Base-by-base conservation (phyloP, 2,888 invertebrate genomes). In the Amphipoea oculea region DNA sequence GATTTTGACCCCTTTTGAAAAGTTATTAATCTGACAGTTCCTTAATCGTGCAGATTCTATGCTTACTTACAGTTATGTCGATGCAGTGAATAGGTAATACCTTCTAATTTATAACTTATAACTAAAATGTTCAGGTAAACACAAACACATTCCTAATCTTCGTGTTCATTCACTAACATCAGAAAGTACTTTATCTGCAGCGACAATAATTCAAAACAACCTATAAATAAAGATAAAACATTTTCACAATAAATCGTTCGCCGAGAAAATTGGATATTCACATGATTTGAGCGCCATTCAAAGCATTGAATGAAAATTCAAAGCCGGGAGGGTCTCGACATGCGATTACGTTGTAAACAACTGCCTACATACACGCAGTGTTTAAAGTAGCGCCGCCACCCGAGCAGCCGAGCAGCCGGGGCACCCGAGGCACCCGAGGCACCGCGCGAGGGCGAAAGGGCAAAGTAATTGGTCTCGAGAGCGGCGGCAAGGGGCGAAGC, bases 341-440 rank as follows among this genome's bases (percentile, higher is more conserved):
- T 87, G 88, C 90, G 94, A 96, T 95, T 93, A 94, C 92, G 92
- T 93, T 96, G 96, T 96, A 95, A 96, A 96, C 96, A 95, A 94
- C 89, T 93, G 90, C 88, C 89, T 92, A 89, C 90, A 92, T 90
- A 93, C 95, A 94, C 88, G 92, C 90, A 92, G 92, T 94, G 95
- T 95, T 95, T 95, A 95, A 95, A 95, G 93, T 94, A 90, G 88
- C 87, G 86, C 84, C 86, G 42, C 86, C 88, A 81, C 83, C 86
- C 57, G 54, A 20, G 57, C 57, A 17, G 20, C 17, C 51, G 51
- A 5, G 17, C 51, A 6, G 17, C 17, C 51, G 36, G 51, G 6
- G 57, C 57, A 17, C 6, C 17, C 51, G 51, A 42, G 73, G 65
- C 85, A 81, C 83, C 86, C 60, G 69, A 60, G 82, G 62, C 82